Evolutionary conservation across 64 coral and sea anemone species (phyloP), one percentile per base, ranked within the genome.

Genomic region (Orbicella faveolata): DNA sequence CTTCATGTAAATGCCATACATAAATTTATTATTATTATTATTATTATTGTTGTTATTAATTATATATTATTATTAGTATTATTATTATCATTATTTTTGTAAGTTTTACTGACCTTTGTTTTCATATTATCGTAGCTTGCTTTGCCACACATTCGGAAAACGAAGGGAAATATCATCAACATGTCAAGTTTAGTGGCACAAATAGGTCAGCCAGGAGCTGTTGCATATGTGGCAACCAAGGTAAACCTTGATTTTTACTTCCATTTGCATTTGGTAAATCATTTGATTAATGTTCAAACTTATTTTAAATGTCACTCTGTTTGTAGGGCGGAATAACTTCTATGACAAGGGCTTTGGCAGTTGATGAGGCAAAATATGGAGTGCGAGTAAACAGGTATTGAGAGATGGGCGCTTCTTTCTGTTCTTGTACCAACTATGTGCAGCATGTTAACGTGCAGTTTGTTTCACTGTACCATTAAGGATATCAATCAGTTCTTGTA

Each of bases 111-210:
- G 34, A 14, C 18, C 18, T 19, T 14, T 76, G 15, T 17, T 20
- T 16, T 76, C 36, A 16, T 76, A 19, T 41, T 4, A 19, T 17
- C 20, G 3, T 78, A 98, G 96, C 80, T 83, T 88, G 80, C 96
- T 21, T 23, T 98, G 9, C 96, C 96, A 16, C 78, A 98, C 78
- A 81, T 98, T 9, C 90, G 93, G 21, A 89, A 95, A 84, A 95
- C 76, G n/a, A 98, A 98, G 85, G 96, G 96, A 18, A 98, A 95
- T 52, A 93, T 98, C 20, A 98, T 98, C 82, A 98, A 98, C 62
- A 75, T 98, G 63, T 98, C 96, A 0, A 98, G 96, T 82, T 79
- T 98, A 89, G 90, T 93, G 9, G 93, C 93, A 36, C 87, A 90
- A 52, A 93, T 95, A 84, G 96, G 96, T 15, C 96, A 98, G 18